These are phyloP conservation scores for Pelusios castaneus DNA, from an alignment of 2,113 vertebrate genomes.

Conservation along the genomic window DNA sequence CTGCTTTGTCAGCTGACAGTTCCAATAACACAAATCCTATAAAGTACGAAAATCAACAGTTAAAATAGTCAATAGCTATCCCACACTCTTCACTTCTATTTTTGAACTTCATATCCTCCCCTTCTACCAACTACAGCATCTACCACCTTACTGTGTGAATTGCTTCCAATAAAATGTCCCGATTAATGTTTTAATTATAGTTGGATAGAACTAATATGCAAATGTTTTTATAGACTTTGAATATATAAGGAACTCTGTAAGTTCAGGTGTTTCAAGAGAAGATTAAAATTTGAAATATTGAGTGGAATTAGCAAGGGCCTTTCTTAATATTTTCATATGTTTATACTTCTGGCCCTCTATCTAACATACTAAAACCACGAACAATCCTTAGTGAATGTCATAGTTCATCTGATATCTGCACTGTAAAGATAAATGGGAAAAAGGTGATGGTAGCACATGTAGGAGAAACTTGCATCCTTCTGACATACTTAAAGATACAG, in stretches of 20 bases:
- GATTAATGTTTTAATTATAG: neutral
- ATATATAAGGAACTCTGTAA: neutral
- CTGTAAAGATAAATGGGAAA: neutral
- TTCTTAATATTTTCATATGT: rapidly evolving
- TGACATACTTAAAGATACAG: neutral
- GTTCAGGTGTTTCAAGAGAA: neutral
- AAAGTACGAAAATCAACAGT: neutral
- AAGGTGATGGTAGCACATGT: neutral
- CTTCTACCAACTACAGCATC: neutral
- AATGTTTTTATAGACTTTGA: rapidly evolving
- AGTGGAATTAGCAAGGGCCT: neutral
- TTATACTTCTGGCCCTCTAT: rapidly evolving
- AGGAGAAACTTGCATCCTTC: neutral
- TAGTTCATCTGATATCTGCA: neutral
- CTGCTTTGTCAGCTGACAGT: neutral
- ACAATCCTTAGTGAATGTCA: neutral
- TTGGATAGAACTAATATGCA: neutral
- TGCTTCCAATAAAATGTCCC: neutral
- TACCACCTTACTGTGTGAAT: neutral
- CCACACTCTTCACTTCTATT: neutral
- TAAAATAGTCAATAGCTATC: neutral
- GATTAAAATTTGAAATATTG: rapidly evolving
- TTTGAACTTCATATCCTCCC: neutral
- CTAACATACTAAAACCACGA: rapidly evolving
- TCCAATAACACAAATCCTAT: neutral